Conservation (phyloP, 1,140 invertebrate genomes). For the Nylanderia fulva region DNA sequence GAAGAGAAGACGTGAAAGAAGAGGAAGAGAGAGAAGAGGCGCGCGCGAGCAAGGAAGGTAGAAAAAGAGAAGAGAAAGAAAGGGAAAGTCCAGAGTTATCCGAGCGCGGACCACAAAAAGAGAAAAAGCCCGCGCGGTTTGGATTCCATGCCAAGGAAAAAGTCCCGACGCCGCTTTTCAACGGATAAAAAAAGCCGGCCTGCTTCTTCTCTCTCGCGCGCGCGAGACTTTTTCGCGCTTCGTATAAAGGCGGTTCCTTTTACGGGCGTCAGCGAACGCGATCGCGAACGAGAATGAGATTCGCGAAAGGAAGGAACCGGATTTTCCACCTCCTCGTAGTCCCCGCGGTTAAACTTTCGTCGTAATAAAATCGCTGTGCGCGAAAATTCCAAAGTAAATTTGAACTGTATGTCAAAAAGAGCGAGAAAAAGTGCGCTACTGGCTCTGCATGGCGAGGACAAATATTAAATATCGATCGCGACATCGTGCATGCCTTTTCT, state of each 20-base stretch:
- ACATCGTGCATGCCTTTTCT: conserved; percentile 30
- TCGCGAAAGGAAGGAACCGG: not conserved
- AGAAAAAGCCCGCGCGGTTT: conserved; percentile 21
- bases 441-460: conserved; percentile 40
- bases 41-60: not conserved
- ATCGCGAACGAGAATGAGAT: not conserved
- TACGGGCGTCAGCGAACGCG: conserved; percentile 25
- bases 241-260: conserved; percentile 40
- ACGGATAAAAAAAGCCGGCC: conserved; percentile 28
- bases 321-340: not conserved
- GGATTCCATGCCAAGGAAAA: conserved; percentile 40
- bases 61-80: not conserved
- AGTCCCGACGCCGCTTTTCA: conserved; percentile 50
- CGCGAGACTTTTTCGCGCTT: conserved; percentile 31
- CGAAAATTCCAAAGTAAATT: conserved; percentile 57
- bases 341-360: conserved; percentile 42
- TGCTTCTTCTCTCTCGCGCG: not conserved
- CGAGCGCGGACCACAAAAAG: conserved; percentile 24
- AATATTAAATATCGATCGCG: conserved; percentile 58
- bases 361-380: conserved; percentile 54
- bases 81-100: conserved; percentile 45
- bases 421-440: conserved; percentile 14
- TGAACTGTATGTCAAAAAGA: conserved; percentile 31
- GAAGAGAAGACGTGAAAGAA: not conserved
- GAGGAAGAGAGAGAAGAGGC: not conserved